Percentiles rank a stretch among this genome's conserved stretches.
phyloP scores from a whole-genome alignment of 2,113 vertebrate genomes.

The Rynchops niger region DNA sequence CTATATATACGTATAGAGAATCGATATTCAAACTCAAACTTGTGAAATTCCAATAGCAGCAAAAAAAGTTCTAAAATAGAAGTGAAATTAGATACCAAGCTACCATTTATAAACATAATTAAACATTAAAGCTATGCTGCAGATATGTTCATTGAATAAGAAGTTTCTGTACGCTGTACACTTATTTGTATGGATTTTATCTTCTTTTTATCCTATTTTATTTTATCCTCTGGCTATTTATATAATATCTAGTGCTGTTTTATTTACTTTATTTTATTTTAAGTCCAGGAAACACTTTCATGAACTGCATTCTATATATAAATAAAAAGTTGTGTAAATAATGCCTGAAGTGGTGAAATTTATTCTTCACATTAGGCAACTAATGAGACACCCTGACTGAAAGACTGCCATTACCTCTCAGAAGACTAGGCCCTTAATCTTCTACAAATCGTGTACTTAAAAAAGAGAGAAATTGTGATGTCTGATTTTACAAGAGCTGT shows the following conservation, averaged over 20 bases:
- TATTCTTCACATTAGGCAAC: slow-evolving; percentile 15
- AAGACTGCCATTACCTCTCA: not conserved
- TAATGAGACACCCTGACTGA: slow-evolving; percentile 36
- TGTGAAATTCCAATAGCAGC: not conserved
- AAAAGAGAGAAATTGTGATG: not conserved
- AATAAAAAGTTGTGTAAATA: not conserved
- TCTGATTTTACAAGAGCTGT: slow-evolving; percentile 24
- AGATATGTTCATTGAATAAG: not conserved
- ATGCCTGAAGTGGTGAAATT: not conserved
- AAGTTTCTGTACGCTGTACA: not conserved
- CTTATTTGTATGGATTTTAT: not conserved
- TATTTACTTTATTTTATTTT: not conserved
- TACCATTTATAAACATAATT: not conserved
- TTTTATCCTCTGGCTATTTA: not conserved
- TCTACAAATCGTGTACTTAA: not conserved
- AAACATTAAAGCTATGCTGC: not conserved
- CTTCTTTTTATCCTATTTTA: not conserved
- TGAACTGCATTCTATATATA: not conserved
- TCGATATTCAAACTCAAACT: not conserved
- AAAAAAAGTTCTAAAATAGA: not conserved
- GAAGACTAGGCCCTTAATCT: not conserved
- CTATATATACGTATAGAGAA: not conserved
- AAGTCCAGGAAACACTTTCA: not conserved
- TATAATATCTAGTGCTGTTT: not conserved
- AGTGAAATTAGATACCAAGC: not conserved